Evolutionary conservation across 1,140 invertebrate species (phyloP), one percentile per base, ranked within the genome.

Genomic region (Anthonomus grandis): DNA sequence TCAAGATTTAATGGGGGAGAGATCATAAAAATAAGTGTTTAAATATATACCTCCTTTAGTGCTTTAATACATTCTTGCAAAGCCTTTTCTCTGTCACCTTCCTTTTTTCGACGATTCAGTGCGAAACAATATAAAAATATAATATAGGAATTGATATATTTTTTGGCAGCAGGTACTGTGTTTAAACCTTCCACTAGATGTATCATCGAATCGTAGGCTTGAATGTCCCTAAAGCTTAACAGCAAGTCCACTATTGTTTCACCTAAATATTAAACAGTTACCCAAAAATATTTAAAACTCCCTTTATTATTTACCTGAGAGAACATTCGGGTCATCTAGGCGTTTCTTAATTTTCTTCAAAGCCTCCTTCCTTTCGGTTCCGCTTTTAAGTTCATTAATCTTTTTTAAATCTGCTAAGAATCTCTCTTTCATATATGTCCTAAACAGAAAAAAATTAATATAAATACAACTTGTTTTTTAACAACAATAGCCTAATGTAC

Each of bases 161-260:
- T 89, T 65, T 90, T 90, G 48, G 90, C 87, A 70, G 91, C 93
- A 49, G 93, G 93, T 62, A 98, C 83, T n/a, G 90, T 89, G 70
- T 89, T 87, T 22, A 99, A 77, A 76, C 98, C 95, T 69, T 97
- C 93, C 0, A 99, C 93, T 34, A 99, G 78, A 66, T 93, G 89
- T 13, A 99, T 96, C 90, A 99, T 99, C 2, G 94, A 90, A 76
- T 98, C 92, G 70, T 99, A 99, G 72, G 97, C 95, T 82, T 95
- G 92, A 66, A 94, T 88, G 71, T 95, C 93, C 54, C 93, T 78
- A 72, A 95, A 93, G 2, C 90, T 95, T 70, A 92, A 89, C 3
- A 97, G 78, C 78, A 97, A 89, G 72, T 93, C 96, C 36, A 95
- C 79, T 39, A 97, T 86, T 4, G 96, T 91, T 75, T 98, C 95